phyloP scores from a whole-genome alignment of 2,888 invertebrate species.

The Xestobium rufovillosum region DNA sequence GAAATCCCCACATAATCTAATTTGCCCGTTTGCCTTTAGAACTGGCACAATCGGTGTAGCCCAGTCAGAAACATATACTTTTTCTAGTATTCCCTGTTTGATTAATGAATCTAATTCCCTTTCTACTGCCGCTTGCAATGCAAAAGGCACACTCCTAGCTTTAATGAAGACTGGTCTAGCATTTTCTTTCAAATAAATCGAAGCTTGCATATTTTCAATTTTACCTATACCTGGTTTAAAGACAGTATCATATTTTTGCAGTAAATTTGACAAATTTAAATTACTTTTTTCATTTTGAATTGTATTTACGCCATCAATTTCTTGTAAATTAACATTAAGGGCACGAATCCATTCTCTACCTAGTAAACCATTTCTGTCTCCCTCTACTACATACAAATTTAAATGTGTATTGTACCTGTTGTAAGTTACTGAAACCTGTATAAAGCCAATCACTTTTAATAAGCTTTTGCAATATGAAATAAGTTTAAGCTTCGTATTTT shows the following conservation, averaged over 20 bases:
- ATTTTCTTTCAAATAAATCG: slow-evolving; percentile 3
- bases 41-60: slow-evolving; percentile 3
- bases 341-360: slow-evolving; percentile 5
- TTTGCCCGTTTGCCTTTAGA: not conserved
- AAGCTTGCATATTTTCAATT: slow-evolving; percentile 6
- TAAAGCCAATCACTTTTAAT: not conserved
- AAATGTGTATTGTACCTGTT: not conserved
- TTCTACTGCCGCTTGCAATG: not conserved
- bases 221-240: not conserved
- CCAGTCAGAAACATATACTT: not conserved
- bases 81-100: slow-evolving; percentile 1
- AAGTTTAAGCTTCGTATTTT: not conserved
- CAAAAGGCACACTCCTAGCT: slow-evolving; percentile 4
- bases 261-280: not conserved
- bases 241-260: not conserved
- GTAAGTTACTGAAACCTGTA: not conserved
- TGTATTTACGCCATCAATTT: slow-evolving; percentile 1
- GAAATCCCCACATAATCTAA: slow-evolving; percentile 1
- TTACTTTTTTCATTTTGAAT: not conserved
- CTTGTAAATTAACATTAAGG: not conserved
- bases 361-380: slow-evolving; percentile 1
- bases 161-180: slow-evolving; percentile 22
- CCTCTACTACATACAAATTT: slow-evolving; percentile 5
- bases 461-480: not conserved
- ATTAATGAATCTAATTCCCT: not conserved